Evolutionary conservation across 2,113 vertebrate genomes (phyloP).

Genomic region (Pelecanus crispus): DNA sequence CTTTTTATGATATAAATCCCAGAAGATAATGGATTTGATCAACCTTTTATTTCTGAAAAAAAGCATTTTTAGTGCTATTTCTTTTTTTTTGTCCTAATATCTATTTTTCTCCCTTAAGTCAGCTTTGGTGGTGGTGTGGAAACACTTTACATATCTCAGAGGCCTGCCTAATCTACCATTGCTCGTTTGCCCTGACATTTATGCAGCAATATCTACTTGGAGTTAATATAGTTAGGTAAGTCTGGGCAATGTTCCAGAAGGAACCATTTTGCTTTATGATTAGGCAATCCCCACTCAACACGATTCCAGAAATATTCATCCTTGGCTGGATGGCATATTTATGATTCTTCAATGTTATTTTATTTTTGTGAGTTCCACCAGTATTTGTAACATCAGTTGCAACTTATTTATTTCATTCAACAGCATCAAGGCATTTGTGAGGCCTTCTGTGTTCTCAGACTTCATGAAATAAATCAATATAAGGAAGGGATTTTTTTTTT

Average conservation of each 20-base stretch:
- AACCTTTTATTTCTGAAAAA: background rate
- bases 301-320: background rate
- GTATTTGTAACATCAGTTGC: background rate
- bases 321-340: background rate
- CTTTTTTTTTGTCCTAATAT: background rate
- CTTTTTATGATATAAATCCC: background rate
- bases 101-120: background rate
- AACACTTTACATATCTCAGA: background rate
- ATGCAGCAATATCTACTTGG: background rate
- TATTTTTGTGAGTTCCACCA: background rate
- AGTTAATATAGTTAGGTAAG: background rate
- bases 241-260: background rate
- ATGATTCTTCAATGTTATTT: background rate
- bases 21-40: background rate
- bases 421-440: background rate
- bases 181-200: background rate
- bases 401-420: background rate
- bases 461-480: background rate
- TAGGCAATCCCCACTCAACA: background rate
- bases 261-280: background rate
- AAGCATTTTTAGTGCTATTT: background rate
- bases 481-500: background rate
- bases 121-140: background rate
- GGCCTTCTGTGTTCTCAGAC: background rate
- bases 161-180: background rate